phyloP scores from a whole-genome alignment of 2,113 vertebrate species.

The Eclectus roratus region DNA sequence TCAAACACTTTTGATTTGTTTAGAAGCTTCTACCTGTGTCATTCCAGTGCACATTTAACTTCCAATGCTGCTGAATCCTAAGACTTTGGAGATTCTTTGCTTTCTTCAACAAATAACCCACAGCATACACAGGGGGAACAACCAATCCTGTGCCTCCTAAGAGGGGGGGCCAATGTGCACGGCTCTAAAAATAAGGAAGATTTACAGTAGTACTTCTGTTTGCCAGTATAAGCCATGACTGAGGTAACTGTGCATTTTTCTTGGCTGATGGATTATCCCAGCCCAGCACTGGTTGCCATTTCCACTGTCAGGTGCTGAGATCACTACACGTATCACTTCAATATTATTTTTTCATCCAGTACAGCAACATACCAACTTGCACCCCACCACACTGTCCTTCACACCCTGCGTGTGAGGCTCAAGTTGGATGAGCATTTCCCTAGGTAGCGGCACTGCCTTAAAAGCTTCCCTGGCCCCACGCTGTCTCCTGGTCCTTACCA shows the following conservation, averaged over 20 bases:
- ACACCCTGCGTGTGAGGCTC: not conserved
- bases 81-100: not conserved
- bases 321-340: not conserved
- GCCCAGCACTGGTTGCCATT: not conserved
- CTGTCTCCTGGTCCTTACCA: not conserved
- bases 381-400: fast-evolving
- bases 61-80: not conserved
- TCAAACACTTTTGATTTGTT: not conserved
- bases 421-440: not conserved
- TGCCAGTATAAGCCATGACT: not conserved
- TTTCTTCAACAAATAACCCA: not conserved
- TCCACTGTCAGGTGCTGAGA: not conserved
- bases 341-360: not conserved
- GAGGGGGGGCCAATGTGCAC: not conserved
- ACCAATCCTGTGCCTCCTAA: not conserved
- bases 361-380: not conserved
- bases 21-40: not conserved
- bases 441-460: not conserved
- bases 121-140: not conserved
- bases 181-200: not conserved
- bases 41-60: not conserved
- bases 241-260: not conserved
- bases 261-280: not conserved
- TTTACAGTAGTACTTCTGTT: not conserved
- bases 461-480: not conserved